Percentiles rank a stretch among this genome's conserved stretches.
Conservation (phyloP, 2,797 vertebrate species). For the Distichodus sexfasciatus region DNA sequence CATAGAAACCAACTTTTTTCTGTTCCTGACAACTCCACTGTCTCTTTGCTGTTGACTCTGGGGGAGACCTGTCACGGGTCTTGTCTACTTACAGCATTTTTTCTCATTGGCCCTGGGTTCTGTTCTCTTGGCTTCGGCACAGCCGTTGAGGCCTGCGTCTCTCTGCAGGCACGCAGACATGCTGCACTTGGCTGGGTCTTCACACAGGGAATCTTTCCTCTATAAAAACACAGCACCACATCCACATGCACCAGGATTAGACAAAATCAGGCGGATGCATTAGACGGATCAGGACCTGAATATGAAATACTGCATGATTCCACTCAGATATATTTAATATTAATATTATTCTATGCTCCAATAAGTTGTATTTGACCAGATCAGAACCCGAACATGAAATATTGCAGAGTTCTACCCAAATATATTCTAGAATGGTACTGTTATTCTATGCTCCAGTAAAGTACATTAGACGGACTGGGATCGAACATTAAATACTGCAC, state of each 20-base stretch:
- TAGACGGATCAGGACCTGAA: neutral
- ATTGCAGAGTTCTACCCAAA: no score
- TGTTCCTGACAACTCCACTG: neutral
- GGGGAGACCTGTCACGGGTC: neutral
- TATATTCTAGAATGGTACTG: no score
- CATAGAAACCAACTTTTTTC: neutral
- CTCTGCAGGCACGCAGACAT: conserved; percentile 63
- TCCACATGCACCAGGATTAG: conserved; percentile 14
- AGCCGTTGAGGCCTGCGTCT: conserved; percentile 55
- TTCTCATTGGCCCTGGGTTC: conserved; percentile 71
- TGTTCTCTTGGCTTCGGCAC: conserved; percentile 64
- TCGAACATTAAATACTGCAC: no score
- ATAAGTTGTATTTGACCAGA: no score
- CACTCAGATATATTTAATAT: no score
- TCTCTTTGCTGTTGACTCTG: neutral
- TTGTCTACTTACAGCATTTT: conserved; percentile 74
- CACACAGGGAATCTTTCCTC: neutral
- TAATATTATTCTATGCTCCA: no score
- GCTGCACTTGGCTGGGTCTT: conserved; percentile 27
- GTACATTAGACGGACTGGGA: no score
- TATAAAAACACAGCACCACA: conserved; percentile 23
- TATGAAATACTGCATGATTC: neutral
- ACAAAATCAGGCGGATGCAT: neutral
- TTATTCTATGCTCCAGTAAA: no score
- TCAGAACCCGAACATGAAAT: no score